Base-by-base conservation (phyloP, 2,888 invertebrate genomes). In the Caenorhabditis virilis region DNA sequence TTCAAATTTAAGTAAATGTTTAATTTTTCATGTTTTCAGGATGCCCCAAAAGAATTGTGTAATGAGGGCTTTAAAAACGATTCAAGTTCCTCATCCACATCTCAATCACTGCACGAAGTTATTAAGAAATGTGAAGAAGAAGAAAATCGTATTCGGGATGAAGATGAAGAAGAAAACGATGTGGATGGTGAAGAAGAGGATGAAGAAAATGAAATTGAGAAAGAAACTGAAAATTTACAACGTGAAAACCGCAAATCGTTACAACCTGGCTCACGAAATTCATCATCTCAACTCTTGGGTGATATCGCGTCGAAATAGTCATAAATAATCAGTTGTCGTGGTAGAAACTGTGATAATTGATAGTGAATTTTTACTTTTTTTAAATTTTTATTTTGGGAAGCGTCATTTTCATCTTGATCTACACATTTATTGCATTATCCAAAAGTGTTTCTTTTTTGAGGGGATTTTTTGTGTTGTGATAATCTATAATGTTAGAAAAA, bases 251-350 rank as follows among this genome's bases (percentile, higher is more conserved):
- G 43, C 7, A 26, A 35, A 26, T 50, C 46, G n/a, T 18, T 38
- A 25, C 55, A 65, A 49, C 41, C 45, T 2, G 56, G 65, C 5
- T 59, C 65, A 3, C 55, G 59, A 6, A 65, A 56, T 22, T 65
- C 65, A 4, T 60, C 55, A 2, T 60, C 59, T 36, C 55, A 65
- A 36, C 56, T 65, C 13, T 27, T 65, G n/a, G 64, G 58, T n/a
- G 46, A 58, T 27, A 30, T 9, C 30, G n/a, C n/a, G n/a, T n/a
- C n/a, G n/a, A n/a, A n/a, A n/a, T n/a, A n/a, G n/a, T n/a, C n/a
- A n/a, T n/a, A n/a, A n/a, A n/a, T n/a, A n/a, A n/a, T n/a, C n/a
- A n/a, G n/a, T n/a, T n/a, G n/a, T n/a, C n/a, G n/a, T n/a, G n/a
- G n/a, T n/a, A n/a, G n/a, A n/a, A n/a, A n/a, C n/a, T n/a, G n/a